Conservation (phyloP, 1,140 invertebrate species). For the Ylistrum balloti region DNA sequence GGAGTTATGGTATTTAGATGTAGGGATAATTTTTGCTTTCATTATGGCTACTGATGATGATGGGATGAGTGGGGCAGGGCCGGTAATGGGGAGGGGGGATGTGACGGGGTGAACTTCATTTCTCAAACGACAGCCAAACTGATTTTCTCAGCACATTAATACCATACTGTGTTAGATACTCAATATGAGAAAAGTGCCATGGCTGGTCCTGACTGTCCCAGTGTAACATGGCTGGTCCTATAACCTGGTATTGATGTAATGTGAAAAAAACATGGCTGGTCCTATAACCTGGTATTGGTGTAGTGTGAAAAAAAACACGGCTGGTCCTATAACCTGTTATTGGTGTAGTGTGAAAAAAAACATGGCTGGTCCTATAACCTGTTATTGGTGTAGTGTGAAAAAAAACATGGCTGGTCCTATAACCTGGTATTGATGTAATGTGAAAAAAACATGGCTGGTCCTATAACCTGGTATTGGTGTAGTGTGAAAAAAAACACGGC, state of each 20-base stretch:
- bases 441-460: no score
- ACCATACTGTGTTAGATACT: conserved; percentile 34
- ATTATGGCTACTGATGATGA: conserved; percentile 4
- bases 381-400: no score
- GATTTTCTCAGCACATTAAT: conserved; percentile 35
- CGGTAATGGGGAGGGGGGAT: not conserved
- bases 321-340: not conserved
- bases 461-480: no score
- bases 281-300: no score
- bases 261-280: no score
- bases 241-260: not conserved
- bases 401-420: no score
- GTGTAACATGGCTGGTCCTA: not conserved
- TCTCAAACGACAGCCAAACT: conserved; percentile 9
- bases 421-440: no score
- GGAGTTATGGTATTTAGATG: conserved; percentile 28
- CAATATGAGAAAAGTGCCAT: not conserved
- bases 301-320: no score
- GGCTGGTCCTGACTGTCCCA: not conserved
- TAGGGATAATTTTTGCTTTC: conserved; percentile 26
- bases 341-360: no score
- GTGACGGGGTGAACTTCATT: no score
- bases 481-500: no score
- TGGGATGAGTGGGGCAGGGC: not conserved
- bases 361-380: no score